These are phyloP conservation scores for Hemibagrus wyckioides DNA, from an alignment of 2,113 vertebrate species.

Conservation along the genomic window DNA sequence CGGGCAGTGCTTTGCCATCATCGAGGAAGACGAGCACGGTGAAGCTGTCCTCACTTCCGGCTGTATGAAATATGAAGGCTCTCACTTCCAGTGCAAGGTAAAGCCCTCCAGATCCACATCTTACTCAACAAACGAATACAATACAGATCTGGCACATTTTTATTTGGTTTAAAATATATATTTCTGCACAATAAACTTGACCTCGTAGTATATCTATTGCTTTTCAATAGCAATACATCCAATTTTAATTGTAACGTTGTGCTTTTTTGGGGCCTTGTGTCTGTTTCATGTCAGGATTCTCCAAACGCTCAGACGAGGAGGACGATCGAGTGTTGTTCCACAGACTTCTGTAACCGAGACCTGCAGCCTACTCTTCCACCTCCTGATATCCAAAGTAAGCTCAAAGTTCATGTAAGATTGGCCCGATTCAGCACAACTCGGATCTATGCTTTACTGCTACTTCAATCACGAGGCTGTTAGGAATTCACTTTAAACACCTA, in stretches of 20 bases:
- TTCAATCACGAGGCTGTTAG: not conserved
- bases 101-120: not conserved
- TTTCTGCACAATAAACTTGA: not conserved
- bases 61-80: constrained; percentile 98
- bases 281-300: constrained; percentile 80
- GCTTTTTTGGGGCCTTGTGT: not conserved
- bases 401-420: not conserved
- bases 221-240: not conserved
- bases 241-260: not conserved
- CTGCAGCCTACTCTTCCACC: constrained; percentile 90
- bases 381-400: constrained; percentile 52
- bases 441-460: not conserved
- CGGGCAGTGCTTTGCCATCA: constrained; percentile 96
- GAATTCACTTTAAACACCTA: not conserved
- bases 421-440: not conserved
- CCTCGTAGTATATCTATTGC: not conserved
- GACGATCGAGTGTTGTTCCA: constrained; percentile 95
- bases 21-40: constrained; percentile 94
- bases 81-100: constrained; percentile 99
- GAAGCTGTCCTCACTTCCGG: constrained; percentile 87
- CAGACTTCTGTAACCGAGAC: constrained; percentile 91
- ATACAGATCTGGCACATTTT: not conserved
- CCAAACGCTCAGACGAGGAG: constrained; percentile 87
- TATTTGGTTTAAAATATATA: not conserved
- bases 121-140: not conserved